These are phyloP conservation scores for Triplophysa siluroides DNA, from an alignment of 2,113 vertebrate species.

Conservation along the genomic window DNA sequence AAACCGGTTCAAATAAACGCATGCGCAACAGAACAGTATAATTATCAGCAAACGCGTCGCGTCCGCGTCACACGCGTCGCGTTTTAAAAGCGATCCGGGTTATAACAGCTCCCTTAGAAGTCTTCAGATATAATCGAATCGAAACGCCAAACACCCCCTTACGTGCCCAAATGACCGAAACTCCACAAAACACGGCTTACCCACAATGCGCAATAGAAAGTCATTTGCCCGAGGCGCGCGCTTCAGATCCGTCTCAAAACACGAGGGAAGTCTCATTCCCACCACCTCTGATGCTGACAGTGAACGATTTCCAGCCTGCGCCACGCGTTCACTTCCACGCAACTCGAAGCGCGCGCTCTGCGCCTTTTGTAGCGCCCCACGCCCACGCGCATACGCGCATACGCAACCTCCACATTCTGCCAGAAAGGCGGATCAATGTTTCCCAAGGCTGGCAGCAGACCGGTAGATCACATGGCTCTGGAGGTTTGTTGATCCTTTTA, in stretches of 20 bases:
- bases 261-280: constrained; percentile 47
- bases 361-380: constrained; percentile 17
- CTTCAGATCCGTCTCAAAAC: constrained; percentile 40
- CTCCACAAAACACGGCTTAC: constrained; percentile 35
- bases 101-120: too few species aligned
- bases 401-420: background rate
- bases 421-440: constrained; percentile 13
- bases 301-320: background rate
- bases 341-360: background rate
- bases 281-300: background rate
- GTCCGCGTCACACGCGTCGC: too few species aligned
- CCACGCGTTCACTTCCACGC: constrained; percentile 17
- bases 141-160: background rate
- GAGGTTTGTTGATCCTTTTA: background rate
- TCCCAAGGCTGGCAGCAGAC: constrained; percentile 16
- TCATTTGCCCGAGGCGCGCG: constrained; percentile 34
- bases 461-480: constrained; percentile 13
- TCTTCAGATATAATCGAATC: too few species aligned
- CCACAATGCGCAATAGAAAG: constrained; percentile 30
- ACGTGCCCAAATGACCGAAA: background rate
- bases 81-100: too few species aligned
- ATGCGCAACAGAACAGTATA: too few species aligned
- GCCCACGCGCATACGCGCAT: constrained; percentile 21
- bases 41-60: too few species aligned
- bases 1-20: too few species aligned